Conservation (phyloP, 2,113 vertebrate species). For the Chlamydotis undulata region DNA sequence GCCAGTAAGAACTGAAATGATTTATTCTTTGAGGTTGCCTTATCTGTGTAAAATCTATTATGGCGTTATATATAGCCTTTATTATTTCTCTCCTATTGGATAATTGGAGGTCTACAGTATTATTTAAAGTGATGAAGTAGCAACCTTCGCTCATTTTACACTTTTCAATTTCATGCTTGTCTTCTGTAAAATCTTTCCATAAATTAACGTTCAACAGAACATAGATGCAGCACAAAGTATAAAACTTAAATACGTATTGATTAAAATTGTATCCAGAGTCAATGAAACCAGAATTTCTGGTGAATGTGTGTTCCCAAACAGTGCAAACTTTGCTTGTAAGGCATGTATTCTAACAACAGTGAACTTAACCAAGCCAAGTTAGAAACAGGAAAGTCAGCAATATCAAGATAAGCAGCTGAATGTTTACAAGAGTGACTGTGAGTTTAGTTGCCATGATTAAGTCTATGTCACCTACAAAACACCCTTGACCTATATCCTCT, state of each 20-base stretch:
- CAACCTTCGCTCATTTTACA: constrained; percentile 69
- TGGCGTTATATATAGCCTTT: constrained; percentile 60
- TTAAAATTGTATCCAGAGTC: constrained; percentile 58
- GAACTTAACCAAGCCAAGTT: not conserved
- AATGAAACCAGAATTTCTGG: constrained; percentile 46
- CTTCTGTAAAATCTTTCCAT: constrained; percentile 74
- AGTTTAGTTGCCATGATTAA: not conserved
- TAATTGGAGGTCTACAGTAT: constrained; percentile 66
- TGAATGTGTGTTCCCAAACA: not conserved
- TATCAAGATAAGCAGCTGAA: not conserved
- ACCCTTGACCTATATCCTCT: not conserved
- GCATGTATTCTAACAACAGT: not conserved
- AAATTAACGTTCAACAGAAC: constrained; percentile 73
- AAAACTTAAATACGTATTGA: constrained; percentile 66
- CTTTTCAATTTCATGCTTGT: constrained; percentile 82
- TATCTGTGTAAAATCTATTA: constrained; percentile 67
- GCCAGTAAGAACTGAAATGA: constrained; percentile 45
- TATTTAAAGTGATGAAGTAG: constrained; percentile 73
- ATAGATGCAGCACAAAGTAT: constrained; percentile 30
- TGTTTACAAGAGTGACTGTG: not conserved
- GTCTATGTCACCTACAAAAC: not conserved
- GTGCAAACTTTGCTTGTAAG: constrained; percentile 3
- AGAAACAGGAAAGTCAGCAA: not conserved
- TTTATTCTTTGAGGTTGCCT: constrained; percentile 63
- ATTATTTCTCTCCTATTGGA: constrained; percentile 69